These are phyloP conservation scores for Actinemys pallida DNA, from an alignment of 2,113 vertebrate species.

Conservation along the genomic window DNA sequence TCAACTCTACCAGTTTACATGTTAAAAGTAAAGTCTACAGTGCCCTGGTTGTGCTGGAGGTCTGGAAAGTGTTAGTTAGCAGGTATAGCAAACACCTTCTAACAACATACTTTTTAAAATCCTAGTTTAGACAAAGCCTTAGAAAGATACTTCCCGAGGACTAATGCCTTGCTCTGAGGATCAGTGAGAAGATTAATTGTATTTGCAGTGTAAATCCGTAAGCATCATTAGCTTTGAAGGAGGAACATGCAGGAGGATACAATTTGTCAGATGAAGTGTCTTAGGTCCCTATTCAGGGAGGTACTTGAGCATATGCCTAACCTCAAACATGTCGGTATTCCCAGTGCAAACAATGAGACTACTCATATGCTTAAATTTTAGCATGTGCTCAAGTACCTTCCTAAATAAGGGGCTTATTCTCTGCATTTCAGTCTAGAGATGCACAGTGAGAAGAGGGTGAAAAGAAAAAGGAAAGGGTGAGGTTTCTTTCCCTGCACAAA, in stretches of 20 bases:
- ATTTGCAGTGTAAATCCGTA: slow-evolving; percentile 59
- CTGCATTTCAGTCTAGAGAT: not conserved
- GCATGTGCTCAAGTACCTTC: not conserved
- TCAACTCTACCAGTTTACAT: slow-evolving; percentile 37
- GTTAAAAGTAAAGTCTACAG: slow-evolving; percentile 43
- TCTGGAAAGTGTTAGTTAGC: not conserved
- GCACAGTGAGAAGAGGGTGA: not conserved
- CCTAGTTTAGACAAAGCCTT: slow-evolving; percentile 24
- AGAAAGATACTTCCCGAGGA: slow-evolving; percentile 41
- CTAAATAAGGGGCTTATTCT: slow-evolving; percentile 21
- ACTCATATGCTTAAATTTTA: too few species aligned
- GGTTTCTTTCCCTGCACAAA: not conserved
- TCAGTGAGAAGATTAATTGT: slow-evolving; percentile 1
- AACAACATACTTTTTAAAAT: slow-evolving; percentile 44
- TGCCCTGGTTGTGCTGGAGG: not conserved
- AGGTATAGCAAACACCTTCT: slow-evolving; percentile 33
- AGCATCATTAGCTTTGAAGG: slow-evolving; percentile 43
- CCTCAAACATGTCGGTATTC: not conserved
- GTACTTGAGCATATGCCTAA: not conserved
- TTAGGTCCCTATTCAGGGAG: slow-evolving; percentile 37
- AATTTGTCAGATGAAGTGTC: slow-evolving; percentile 36
- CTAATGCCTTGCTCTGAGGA: slow-evolving; percentile 23
- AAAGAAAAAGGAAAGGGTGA: not conserved
- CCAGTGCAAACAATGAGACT: not conserved
- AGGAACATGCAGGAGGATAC: slow-evolving; percentile 4